Evolutionary conservation across 2,797 vertebrate species (phyloP), one percentile per base, ranked within the genome.

Genomic region (Spea hammondii): DNA sequence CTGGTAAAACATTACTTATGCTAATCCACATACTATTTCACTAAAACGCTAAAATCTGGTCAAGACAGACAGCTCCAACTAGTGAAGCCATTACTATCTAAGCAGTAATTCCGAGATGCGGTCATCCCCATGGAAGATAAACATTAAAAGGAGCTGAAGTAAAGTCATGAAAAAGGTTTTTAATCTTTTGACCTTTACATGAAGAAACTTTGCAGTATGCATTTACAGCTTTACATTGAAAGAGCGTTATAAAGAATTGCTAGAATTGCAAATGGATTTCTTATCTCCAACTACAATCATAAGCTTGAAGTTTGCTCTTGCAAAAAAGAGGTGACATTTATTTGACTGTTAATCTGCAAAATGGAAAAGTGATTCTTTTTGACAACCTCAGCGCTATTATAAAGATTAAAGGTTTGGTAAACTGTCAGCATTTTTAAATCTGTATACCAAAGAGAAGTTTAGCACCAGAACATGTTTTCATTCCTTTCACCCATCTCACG

Each of bases 31-130:
- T 50, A 68, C 11, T 62, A 10, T 66, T 73, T 48, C 6, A 60
- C 32, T 10, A 32, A 67, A 32, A 32, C 68, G 62, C 62, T 46
- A 49, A 49, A 78, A 50, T 55, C 44, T 44, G 65, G 69, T 45
- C 62, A 65, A 62, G 17, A 44, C 12, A 78, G n/a, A 66, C 65
- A n/a, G 47, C 47, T 77, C 70, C 47, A 49, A 14, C 70, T 66
- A 44, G 51, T 48, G 59, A 78, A 78, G 62, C 65, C 77, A 79
- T 73, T 79, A 73, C 70, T 45, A 32, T 74, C 71, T 74, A 65
- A 79, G 78, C 78, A 74, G 65, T 64, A 74, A 74, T 64, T 60
- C 51, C 59, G 11, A 72, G 77, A 69, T 79, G 78, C 70, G 65
- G 65, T 69, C 48, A 54, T 47, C 59, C 71, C 55, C 65, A 79